Evolutionary conservation across 2,888 invertebrate genomes (phyloP).

Genomic region (Agonopterix subpropinquella): DNA sequence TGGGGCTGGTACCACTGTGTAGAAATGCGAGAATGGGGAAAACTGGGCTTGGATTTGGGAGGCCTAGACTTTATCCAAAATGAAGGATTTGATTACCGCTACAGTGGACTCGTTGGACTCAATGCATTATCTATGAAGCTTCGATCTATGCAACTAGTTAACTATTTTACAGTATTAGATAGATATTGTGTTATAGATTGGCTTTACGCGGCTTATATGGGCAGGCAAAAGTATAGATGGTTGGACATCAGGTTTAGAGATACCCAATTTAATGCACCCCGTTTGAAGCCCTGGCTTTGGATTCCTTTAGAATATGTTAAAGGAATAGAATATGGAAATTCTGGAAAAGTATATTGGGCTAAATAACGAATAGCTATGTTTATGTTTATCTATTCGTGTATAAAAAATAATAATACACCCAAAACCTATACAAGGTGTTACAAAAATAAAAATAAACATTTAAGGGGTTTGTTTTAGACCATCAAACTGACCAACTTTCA

Average conservation of each 20-base stretch:
- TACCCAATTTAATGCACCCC: neutral
- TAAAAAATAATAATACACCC: too few relatives aligned
- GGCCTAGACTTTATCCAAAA: slow-evolving; percentile 16
- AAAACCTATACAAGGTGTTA: too few relatives aligned
- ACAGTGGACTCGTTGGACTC: slow-evolving; percentile 27
- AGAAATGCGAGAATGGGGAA: slow-evolving; percentile 15
- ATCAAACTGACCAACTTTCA: too few relatives aligned
- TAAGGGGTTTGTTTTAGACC: too few relatives aligned
- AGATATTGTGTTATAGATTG: slow-evolving; percentile 26
- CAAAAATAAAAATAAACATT: too few relatives aligned
- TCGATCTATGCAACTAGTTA: slow-evolving; percentile 17
- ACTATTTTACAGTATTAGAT: slow-evolving; percentile 31
- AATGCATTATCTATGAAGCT: slow-evolving; percentile 25
- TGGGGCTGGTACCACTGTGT: slow-evolving; percentile 37
- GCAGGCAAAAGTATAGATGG: slow-evolving; percentile 1
- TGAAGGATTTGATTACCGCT: slow-evolving; percentile 11
- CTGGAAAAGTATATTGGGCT: too few relatives aligned
- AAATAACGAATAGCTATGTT: too few relatives aligned
- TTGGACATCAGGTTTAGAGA: slow-evolving; percentile 1
- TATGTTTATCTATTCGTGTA: too few relatives aligned
- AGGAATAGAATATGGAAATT: too few relatives aligned
- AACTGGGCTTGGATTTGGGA: slow-evolving; percentile 29
- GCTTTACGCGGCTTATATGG: slow-evolving; percentile 15
- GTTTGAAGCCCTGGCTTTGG: slow-evolving; percentile 4
- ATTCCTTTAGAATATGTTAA: neutral